phyloP scores from a whole-genome alignment of 2,113 vertebrate species.

The Sciurus niger region DNA sequence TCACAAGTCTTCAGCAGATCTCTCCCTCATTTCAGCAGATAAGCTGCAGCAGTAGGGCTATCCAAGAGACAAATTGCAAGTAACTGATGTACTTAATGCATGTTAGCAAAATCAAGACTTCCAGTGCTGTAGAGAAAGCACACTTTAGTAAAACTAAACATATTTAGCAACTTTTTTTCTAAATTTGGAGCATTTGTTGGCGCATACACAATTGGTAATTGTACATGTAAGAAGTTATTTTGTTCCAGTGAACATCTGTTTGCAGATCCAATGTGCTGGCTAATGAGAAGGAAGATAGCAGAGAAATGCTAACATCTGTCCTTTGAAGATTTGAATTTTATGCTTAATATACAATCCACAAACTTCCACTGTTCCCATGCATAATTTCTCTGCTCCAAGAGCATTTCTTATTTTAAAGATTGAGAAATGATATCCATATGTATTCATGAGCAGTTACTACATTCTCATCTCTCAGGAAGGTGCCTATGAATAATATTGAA shows the following conservation, averaged over 20 bases:
- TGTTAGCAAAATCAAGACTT: neutral
- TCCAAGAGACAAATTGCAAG: neutral
- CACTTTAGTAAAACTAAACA: conserved; percentile 38
- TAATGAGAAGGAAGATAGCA: conserved; percentile 39
- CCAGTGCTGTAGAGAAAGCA: neutral
- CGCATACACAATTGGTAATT: conserved; percentile 38
- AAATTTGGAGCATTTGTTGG: neutral
- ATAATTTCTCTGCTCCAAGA: conserved; percentile 14
- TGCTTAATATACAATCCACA: conserved; percentile 9
- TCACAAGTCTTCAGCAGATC: neutral
- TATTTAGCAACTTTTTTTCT: conserved; percentile 57
- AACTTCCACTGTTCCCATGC: neutral
- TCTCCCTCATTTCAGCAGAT: neutral
- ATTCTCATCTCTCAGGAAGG: neutral
- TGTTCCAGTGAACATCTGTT: conserved; percentile 62
- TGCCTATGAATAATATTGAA: conserved; percentile 1
- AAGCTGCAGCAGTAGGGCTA: neutral
- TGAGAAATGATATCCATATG: neutral
- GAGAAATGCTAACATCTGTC: conserved; percentile 54
- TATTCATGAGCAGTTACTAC: conserved; percentile 24
- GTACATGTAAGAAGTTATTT: conserved; percentile 19
- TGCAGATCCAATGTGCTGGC: conserved; percentile 37
- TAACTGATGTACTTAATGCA: conserved; percentile 8
- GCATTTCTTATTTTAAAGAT: conserved; percentile 16
- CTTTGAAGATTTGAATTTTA: conserved; percentile 61